Base-by-base conservation (phyloP, 2,888 invertebrate genomes). In the Ethmia dodecea region DNA sequence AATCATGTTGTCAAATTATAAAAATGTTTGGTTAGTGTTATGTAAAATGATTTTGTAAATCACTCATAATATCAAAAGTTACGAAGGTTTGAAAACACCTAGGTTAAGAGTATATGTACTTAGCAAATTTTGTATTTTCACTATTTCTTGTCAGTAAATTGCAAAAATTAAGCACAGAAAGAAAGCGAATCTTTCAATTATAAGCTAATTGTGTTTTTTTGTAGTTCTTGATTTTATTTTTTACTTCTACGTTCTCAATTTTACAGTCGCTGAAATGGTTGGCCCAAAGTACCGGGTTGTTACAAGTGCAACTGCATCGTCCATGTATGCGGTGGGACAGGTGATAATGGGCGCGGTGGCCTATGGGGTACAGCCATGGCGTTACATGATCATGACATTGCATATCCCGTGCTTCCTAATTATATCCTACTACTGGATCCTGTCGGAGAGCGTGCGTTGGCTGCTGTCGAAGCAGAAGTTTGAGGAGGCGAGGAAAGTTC, bases 261-360 rank as follows among this genome's bases (percentile, higher is more conserved):
- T 72, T 58, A 5, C 60, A 93, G 93, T 90, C 30, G 87, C 94
- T 38, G 95, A 95, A 66, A 73, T 94, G 47, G 93, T 94, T 2
- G 93, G 93, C 0, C 92, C 93, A 1, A 89, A 89, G 32, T 89
- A 90, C 38, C 87, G 95, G 22, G 92, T 93, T 0, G 54, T 93
- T 10, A 90, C 90, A 1, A 90, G 93, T 36, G 90, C 92, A 2
- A 75, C 91, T 8, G 86, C 90, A 5, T 88, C 91, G 2, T 88
- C 91, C 5, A 91, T 92, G 73, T 94, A 92, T 50, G 91, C 93
- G 0, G 51, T 91, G 5, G 94, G 94, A 0, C 93, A 92, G 71
- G 87, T 92, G 13, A 46, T 90, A 0, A 70, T 93, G 2, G 93
- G 92, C 1, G 57, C 88, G 13, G 73, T 90, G 1, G 93, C 94